Evolutionary conservation across 35 echinoderm and acorn worm genomes (phyloP).

Genomic region (Heliocidaris erythrogramma): DNA sequence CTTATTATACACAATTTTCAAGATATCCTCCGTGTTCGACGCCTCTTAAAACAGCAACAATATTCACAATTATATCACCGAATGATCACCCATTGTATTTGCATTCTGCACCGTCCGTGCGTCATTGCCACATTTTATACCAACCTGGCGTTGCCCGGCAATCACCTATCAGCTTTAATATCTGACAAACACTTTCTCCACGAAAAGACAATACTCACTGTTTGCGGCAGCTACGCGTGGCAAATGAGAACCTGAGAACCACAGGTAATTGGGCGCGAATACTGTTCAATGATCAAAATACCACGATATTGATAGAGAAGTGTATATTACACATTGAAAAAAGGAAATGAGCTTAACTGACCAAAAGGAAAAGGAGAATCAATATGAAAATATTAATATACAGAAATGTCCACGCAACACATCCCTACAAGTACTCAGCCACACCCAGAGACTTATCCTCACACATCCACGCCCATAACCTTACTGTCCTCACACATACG

Average conservation of each 20-base stretch:
- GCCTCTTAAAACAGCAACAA: neutral
- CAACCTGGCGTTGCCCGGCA: constrained; percentile 8
- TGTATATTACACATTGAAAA: too few relatives aligned
- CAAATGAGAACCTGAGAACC: too few relatives aligned
- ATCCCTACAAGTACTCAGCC: too few relatives aligned
- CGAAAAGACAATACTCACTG: neutral
- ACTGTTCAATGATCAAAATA: too few relatives aligned
- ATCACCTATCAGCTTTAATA: neutral
- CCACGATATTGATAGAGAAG: too few relatives aligned
- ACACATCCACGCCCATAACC: too few relatives aligned
- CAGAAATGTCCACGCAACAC: too few relatives aligned
- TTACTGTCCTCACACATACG: too few relatives aligned
- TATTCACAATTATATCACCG: neutral
- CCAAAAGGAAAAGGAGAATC: too few relatives aligned
- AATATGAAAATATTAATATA: too few relatives aligned
- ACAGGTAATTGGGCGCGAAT: neutral
- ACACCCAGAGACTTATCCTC: too few relatives aligned
- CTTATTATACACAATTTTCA: neutral
- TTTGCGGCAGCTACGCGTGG: neutral
- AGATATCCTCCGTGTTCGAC: neutral
- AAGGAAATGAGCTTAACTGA: too few relatives aligned
- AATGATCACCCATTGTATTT: neutral
- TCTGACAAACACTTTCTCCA: neutral
- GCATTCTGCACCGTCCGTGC: neutral
- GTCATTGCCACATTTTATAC: neutral